Conservation (phyloP, 2,113 vertebrate species). For the Chinchilla lanigera region DNA sequence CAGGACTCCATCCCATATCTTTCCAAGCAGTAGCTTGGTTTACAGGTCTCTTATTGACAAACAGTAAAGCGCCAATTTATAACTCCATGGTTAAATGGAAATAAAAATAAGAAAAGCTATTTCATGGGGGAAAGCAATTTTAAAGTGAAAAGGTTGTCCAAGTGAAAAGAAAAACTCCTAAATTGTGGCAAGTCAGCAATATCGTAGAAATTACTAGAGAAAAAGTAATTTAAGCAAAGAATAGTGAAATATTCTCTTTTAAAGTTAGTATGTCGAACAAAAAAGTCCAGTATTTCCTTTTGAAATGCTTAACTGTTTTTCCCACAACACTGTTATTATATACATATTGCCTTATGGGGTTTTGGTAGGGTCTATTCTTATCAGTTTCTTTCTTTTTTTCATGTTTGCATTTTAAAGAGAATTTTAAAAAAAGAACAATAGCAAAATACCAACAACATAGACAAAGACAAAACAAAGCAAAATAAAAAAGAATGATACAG, state of each 20-base stretch:
- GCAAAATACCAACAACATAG: no score
- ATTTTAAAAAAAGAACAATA: no score
- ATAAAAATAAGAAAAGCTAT: conserved; percentile 62
- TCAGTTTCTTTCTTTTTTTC: not conserved
- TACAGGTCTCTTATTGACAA: conserved; percentile 64
- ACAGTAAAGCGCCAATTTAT: conserved; percentile 47
- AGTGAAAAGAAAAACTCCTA: not conserved
- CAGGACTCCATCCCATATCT: not conserved
- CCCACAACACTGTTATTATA: not conserved
- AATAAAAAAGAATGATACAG: no score
- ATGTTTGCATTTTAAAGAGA: no score
- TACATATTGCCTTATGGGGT: not conserved
- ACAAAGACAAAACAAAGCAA: no score
- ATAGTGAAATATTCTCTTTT: not conserved
- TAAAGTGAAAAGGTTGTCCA: conserved; percentile 32
- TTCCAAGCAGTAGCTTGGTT: conserved; percentile 16
- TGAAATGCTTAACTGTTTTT: not conserved
- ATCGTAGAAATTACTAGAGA: conserved; percentile 21
- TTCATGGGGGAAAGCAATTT: conserved; percentile 44
- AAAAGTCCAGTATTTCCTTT: not conserved
- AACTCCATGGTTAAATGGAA: conserved; percentile 50
- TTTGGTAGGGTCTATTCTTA: not conserved
- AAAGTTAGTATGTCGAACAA: not conserved
- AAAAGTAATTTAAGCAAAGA: conserved; percentile 50
- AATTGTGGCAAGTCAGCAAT: not conserved